Base-by-base conservation (phyloP, 2,113 vertebrate genomes). In the Microcebus griseorufus region DNA sequence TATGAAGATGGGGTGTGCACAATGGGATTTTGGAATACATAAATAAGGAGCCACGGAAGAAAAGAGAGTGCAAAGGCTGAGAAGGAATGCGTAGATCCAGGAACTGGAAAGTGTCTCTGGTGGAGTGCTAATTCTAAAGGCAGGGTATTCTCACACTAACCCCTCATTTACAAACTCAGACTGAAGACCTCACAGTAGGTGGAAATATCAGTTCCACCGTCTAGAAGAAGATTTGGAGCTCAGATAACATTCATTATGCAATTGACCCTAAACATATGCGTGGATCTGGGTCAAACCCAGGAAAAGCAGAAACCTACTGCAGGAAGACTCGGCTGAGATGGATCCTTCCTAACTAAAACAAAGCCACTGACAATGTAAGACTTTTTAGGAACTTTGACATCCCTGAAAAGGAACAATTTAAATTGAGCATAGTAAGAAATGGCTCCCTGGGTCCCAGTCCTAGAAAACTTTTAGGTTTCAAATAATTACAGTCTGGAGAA, bases 401-500 rank as follows among this genome's bases (percentile, higher is more conserved):
- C 67, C 45, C 81, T 85, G 65, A 88, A 87, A 94, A 81, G 14
- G 37, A 97, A 48, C 39, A 91, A n/a, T 42, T 25, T 48, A n/a
- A 88, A 85, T 75, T 94, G 39, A 94, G 17, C 13, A 93, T 29
- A 79, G 29, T 37, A 83, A 87, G 60, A 25, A 64, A 45, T 55
- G 58, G 48, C 20, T 73, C 8, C 89, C 67, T 23, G 12, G 75
- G 7, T 20, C n/a, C n/a, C 70, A 76, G 25, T 79, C 48, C 22
- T 86, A 79, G 73, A 83, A 89, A 42, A 95, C 39, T 78, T 39
- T 97, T 53, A 17, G 20, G 1, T 95, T 95, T 97, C 97, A 97
- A 95, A 93, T 85, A 90, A 91, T 58, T 80, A 39, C 20, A 82
- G 4, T 29, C 69, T 64, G 9, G 53, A 93, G 78, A 97, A 64